Conservation (phyloP, 2,888 invertebrate species). For the Himalopsyche anomala region DNA sequence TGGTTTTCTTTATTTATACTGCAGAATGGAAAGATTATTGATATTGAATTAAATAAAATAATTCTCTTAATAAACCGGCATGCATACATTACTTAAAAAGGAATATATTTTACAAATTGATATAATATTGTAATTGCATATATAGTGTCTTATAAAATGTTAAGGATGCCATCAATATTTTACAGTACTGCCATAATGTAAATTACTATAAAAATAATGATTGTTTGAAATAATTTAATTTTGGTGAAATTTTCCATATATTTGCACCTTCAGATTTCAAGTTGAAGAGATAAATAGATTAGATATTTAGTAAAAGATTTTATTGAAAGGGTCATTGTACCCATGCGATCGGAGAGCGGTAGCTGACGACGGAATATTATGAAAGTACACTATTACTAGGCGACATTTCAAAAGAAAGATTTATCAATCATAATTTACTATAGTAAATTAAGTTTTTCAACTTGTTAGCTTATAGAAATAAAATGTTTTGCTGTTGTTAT, state of each 20-base stretch:
- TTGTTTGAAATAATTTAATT: conserved; percentile 1
- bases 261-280: neutral
- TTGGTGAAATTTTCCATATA: conserved; percentile 13
- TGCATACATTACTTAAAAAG: neutral
- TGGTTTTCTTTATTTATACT: no score
- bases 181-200: conserved; percentile 26
- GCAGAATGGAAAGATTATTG: no score
- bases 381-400: neutral
- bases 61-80: no score
- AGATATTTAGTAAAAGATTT: conserved; percentile 2
- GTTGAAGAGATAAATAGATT: neutral
- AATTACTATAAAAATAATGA: neutral
- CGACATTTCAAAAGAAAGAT: neutral
- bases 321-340: neutral
- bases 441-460: conserved; percentile 23
- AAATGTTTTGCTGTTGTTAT: conserved; percentile 32
- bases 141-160: conserved; percentile 42
- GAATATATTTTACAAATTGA: conserved; percentile 8
- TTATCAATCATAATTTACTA: conserved; percentile 6
- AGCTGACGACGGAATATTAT: neutral
- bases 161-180: conserved; percentile 33
- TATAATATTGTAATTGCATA: conserved; percentile 25
- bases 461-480: conserved; percentile 8
- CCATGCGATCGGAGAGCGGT: neutral
- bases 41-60: no score